Evolutionary conservation across 2,113 vertebrate genomes (phyloP).

Genomic region (Bufo bufo): DNA sequence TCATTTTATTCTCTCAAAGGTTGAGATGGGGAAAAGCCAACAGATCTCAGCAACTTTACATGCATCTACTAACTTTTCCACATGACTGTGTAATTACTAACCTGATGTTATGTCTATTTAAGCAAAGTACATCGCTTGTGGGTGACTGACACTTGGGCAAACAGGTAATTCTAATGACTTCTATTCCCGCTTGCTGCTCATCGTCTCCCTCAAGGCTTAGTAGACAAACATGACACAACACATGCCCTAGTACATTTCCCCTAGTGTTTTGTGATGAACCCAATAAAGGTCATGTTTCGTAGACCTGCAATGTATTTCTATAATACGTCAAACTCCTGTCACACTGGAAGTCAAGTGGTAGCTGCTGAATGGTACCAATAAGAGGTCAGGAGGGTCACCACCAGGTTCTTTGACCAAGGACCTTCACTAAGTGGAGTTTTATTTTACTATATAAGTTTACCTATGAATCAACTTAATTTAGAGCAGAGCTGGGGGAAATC

Average conservation of each 20-base stretch:
- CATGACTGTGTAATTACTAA: neutral
- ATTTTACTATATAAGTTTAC: neutral
- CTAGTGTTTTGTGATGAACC: too few relatives aligned
- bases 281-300: neutral
- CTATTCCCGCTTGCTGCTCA: neutral
- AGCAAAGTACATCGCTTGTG: neutral
- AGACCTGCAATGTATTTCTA: neutral
- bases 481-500: neutral
- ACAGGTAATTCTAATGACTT: neutral
- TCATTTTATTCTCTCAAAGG: neutral
- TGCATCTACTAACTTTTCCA: neutral
- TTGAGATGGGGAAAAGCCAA: neutral
- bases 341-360: neutral
- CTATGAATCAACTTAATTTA: neutral
- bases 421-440: neutral
- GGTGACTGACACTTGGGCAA: neutral
- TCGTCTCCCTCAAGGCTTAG: neutral
- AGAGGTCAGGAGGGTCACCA: neutral
- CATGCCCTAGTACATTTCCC: too few relatives aligned
- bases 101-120: neutral
- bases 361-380: neutral
- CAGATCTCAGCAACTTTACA: neutral
- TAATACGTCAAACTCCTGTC: neutral
- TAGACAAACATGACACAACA: neutral
- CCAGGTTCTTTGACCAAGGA: neutral